These are phyloP conservation scores for Cydia strobilella DNA, from an alignment of 1,140 invertebrate genomes.

Conservation along the genomic window DNA sequence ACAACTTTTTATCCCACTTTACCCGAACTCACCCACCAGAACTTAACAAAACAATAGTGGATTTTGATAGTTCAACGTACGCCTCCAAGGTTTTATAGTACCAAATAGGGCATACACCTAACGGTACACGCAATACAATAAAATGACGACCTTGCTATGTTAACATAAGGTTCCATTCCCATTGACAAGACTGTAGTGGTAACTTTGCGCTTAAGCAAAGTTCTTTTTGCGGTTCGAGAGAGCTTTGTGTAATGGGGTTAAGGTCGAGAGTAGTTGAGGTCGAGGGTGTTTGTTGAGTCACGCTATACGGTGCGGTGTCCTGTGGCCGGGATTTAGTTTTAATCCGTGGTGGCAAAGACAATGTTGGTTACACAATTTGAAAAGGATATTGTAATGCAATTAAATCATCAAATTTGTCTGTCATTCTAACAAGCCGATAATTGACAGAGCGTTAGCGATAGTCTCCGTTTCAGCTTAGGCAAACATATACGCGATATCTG, in stretches of 20 bases:
- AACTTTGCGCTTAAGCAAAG: neutral
- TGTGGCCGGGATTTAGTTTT: neutral
- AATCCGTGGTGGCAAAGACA: neutral
- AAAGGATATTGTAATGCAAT: neutral
- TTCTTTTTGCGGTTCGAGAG: neutral
- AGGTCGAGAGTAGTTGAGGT: neutral
- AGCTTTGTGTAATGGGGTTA: neutral
- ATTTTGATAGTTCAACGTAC: slow-evolving; percentile 50
- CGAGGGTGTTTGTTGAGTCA: neutral
- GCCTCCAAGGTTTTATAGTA: slow-evolving; percentile 53
- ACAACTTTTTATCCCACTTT: neutral
- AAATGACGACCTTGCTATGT: neutral
- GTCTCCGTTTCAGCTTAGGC: too few relatives aligned
- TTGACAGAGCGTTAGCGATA: too few relatives aligned
- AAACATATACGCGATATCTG: too few relatives aligned
- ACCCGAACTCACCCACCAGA: neutral
- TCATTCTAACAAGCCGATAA: too few relatives aligned
- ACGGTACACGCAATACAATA: slow-evolving; percentile 35
- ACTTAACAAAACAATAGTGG: slow-evolving; percentile 12
- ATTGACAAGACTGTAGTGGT: neutral
- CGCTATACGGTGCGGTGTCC: neutral
- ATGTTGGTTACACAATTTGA: neutral
- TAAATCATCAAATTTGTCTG: neutral
- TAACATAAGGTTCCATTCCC: neutral
- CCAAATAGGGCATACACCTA: slow-evolving; percentile 37